Evolutionary conservation across 2,888 invertebrate species (phyloP).

Genomic region (Atherix ibis): DNA sequence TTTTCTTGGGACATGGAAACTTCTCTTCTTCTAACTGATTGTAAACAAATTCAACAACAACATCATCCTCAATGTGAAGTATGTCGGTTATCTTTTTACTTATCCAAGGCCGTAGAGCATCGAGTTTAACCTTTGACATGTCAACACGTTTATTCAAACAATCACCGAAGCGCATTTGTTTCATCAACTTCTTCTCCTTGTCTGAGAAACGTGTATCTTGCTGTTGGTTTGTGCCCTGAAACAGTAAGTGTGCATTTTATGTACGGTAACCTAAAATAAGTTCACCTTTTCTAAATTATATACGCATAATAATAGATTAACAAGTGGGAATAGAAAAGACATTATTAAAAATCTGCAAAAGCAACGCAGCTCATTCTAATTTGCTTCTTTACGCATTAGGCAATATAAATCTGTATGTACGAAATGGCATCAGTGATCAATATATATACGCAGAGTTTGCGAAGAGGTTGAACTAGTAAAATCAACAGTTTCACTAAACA

Average conservation of each 20-base stretch:
- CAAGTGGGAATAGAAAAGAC: background rate
- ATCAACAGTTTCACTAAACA: too few species aligned
- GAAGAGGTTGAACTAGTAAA: too few species aligned
- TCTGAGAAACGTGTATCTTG: slow-evolving; percentile 99
- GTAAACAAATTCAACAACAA: slow-evolving; percentile 96
- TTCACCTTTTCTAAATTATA: too few species aligned
- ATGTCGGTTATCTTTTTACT: slow-evolving; percentile 91
- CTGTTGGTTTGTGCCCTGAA: slow-evolving; percentile 92
- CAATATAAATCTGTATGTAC: too few species aligned
- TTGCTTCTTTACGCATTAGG: too few species aligned
- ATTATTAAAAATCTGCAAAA: too few species aligned
- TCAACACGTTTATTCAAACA: slow-evolving; percentile 90
- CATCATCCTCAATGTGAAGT: slow-evolving; percentile 95
- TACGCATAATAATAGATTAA: too few species aligned
- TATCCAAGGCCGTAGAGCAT: slow-evolving; percentile 98
- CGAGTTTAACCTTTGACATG: slow-evolving; percentile 95
- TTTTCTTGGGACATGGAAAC: slow-evolving; percentile 93
- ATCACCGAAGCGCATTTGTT: slow-evolving; percentile 97
- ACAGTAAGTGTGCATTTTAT: slow-evolving; percentile 7
- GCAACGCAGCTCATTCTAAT: too few species aligned
- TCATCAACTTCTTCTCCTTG: slow-evolving; percentile 97
- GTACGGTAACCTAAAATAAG: too few species aligned
- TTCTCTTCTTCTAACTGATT: slow-evolving; percentile 90
- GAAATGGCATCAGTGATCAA: too few species aligned
- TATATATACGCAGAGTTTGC: too few species aligned